Evolutionary conservation across 1,140 invertebrate genomes (phyloP), one percentile per base, ranked within the genome.

Genomic region (Lamellibrachia luymesi): DNA sequence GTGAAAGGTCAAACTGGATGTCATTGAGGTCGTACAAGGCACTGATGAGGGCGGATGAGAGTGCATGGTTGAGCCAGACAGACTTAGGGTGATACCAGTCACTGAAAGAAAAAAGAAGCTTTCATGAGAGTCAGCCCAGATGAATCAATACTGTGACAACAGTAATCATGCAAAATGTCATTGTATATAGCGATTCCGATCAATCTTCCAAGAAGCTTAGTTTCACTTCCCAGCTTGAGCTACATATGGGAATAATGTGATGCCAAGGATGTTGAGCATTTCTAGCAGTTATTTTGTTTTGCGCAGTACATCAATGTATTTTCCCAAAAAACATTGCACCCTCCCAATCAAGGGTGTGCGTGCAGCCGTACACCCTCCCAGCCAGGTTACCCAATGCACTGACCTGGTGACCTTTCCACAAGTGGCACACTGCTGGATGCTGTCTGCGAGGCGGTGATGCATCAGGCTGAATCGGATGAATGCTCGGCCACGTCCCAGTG

Each of bases 21-120:
- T 96, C 96, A 94, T 96, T 96, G 38, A 97, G 95, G 94, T 97
- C 96, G 95, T 97, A 97, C 5, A 97, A 94, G 38, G 94, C 94
- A 93, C 94, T 95, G 49, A 96, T 95, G 6, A 96, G 91, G n/a
- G 50, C 90, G 49, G 93, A 94, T 92, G 94, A 95, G 22, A 95
- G 94, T 22, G 94, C 94, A 51, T 95, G 94, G 51, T 95, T 94
- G 52, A 95, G 89, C 95, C 96, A 96, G 22, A 96, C 91, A 92
- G 96, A 96, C 90, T 95, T 94, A 2, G 94, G 94, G 25, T 94
- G 92, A 93, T 94, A 96, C 95, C 95, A 96, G 13, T 95, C 95
- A 50, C 92, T 92, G 92, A 2, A 92, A 50, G 2, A 10, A 4
- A 49, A 91, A 10, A 91, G 0, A 25, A 38, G 22, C 6, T 13